phyloP scores from a whole-genome alignment of 1,140 invertebrate genomes.

The Parasteatoda tepidariorum region DNA sequence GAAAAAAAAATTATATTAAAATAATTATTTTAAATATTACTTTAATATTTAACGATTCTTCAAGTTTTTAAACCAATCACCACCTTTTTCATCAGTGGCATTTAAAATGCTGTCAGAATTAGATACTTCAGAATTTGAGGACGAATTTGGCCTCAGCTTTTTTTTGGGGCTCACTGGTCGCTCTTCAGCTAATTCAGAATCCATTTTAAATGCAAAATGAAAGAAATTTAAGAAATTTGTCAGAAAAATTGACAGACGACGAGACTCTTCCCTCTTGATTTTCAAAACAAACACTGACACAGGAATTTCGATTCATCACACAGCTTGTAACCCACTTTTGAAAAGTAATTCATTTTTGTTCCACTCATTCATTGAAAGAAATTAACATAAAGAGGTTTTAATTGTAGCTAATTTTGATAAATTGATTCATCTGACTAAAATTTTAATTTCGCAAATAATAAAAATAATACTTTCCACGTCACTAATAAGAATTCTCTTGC shows the following conservation, averaged over 20 bases:
- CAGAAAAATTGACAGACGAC: no score
- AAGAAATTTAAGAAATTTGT: background rate
- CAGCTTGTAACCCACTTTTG: constrained; percentile 6
- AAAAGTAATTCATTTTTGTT: background rate
- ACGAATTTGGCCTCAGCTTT: constrained; percentile 30
- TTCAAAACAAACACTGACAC: background rate
- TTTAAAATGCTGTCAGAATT: constrained; percentile 1
- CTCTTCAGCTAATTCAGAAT: constrained; percentile 23
- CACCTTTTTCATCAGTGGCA: background rate
- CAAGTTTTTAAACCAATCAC: background rate
- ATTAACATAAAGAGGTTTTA: no score
- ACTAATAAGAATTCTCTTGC: no score
- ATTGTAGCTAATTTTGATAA: no score
- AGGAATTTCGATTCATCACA: background rate
- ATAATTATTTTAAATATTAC: background rate
- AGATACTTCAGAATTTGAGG: background rate
- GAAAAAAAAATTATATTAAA: background rate
- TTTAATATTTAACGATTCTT: background rate
- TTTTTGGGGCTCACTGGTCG: constrained; percentile 41
- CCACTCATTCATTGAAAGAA: no score
- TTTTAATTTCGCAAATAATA: no score
- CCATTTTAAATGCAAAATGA: constrained; percentile 12
- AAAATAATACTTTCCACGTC: no score
- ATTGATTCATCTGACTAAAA: no score
- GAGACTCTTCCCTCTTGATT: no score